Evolutionary conservation across 2,888 invertebrate genomes (phyloP), one percentile per base, ranked within the genome.

Genomic region (Tinea pellionella): DNA sequence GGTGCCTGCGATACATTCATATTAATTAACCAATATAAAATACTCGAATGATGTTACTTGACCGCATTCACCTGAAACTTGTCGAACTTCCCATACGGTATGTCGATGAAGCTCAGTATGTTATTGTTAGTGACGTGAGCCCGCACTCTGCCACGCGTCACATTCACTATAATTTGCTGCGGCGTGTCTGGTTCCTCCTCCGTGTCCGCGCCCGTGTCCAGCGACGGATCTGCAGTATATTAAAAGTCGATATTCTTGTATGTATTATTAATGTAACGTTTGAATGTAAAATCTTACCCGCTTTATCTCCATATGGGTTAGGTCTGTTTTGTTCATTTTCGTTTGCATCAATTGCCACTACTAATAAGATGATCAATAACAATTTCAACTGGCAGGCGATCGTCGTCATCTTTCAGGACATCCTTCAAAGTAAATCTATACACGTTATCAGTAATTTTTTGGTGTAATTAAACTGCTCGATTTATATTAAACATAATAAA

Each of bases 81-180:
- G 6, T 18, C 12, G 24, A 12, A 53, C n/a, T 47, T 51, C 32
- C 61, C 61, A 32, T 61, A 61, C 16, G 61, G 61, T 47, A 61
- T 61, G n/a, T 63, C 63, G 15, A 57, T 19, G 37, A 15, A 63
- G 7, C 61, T 55, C 12, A 47, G 13, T 11, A 63, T 55, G 8
- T 59, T 47, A 13, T 57, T 29, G 15, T 61, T 37, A 30, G 37
- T 42, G 7, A 59, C 41, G 24, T 59, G 18, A 8, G 61, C 63
- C 24, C 51, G 53, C 1, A 63, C 61, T 9, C 30, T 53, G 11
- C 62, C 62, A 16, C 61, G 41, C 13, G 53, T 61, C 3, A 59
- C 59, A n/a, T 59, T 41, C 4, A 61, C 59, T 12, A 56, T 30
- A 11, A 6, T 16, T n/a, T 19, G 7, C 19, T 43, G 32, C 15